Evolutionary conservation across 92 coral and sea anemone genomes (phyloP).

Genomic region (Meandrina meandrites): DNA sequence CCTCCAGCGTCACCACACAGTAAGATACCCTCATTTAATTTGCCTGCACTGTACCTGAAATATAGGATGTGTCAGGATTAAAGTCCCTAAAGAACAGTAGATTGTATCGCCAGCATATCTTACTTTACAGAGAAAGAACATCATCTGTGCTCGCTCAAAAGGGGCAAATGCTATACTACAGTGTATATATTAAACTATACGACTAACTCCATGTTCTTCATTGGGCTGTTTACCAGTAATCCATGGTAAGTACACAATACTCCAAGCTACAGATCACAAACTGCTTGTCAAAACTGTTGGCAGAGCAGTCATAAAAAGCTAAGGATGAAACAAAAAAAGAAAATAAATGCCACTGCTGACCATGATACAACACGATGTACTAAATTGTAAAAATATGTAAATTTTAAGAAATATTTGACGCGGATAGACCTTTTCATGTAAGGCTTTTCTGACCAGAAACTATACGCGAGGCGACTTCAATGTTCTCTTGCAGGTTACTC

Average conservation of each 20-base stretch:
- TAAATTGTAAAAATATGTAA: neutral
- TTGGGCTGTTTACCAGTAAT: constrained; percentile 80
- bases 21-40: constrained; percentile 81
- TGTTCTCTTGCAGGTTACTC: no score
- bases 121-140: neutral
- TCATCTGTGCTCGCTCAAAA: no score
- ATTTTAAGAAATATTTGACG: no score
- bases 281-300: constrained; percentile 95
- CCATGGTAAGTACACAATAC: constrained; percentile 90
- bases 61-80: neutral
- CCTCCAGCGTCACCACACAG: constrained; percentile 94
- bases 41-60: constrained; percentile 79
- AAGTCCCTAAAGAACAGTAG: neutral
- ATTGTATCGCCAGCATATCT: neutral
- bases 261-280: constrained; percentile 86
- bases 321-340: neutral
- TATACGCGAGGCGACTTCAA: no score
- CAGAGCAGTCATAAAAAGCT: constrained; percentile 98
- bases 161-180: no score
- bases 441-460: no score
- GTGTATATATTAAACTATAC: no score
- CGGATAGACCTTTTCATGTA: constrained; percentile 49
- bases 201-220: neutral
- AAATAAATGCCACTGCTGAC: neutral
- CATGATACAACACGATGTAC: neutral